Percentiles rank a stretch among this genome's conserved stretches.
Conservation (phyloP, 2,113 vertebrate species). For the Phyllostomus hastatus region DNA sequence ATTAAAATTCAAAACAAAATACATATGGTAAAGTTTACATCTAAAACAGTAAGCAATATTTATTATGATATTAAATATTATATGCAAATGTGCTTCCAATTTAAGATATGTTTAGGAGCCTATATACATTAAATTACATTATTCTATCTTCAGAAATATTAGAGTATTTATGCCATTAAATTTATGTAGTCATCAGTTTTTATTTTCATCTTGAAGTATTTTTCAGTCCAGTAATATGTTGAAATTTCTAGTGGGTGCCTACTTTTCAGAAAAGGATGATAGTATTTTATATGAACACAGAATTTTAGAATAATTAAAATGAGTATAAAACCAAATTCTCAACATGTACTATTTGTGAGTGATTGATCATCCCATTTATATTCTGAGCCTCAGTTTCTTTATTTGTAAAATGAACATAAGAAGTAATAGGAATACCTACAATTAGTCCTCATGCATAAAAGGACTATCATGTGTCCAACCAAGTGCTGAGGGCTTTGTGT, state of each 20-base stretch:
- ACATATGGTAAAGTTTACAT: not conserved
- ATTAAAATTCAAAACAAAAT: conserved; percentile 39
- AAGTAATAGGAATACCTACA: not conserved
- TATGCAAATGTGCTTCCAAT: not conserved
- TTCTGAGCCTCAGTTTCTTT: not conserved
- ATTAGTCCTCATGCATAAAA: not conserved
- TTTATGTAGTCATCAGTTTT: not conserved
- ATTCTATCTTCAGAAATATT: not conserved
- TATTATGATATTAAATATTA: not conserved
- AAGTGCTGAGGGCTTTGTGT: not conserved
- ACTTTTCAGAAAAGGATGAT: not conserved
- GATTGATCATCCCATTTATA: not conserved
- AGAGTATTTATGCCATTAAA: not conserved
- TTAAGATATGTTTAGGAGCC: not conserved
- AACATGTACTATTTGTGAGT: not conserved
- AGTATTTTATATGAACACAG: not conserved
- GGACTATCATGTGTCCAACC: not conserved
- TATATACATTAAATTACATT: not conserved
- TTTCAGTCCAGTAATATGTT: not conserved
- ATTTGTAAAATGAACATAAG: not conserved
- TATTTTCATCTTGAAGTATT: not conserved
- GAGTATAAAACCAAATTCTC: not conserved
- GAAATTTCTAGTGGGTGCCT: not conserved
- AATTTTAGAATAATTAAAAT: not conserved
- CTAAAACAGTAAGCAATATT: not conserved